Evolutionary conservation across 1,140 invertebrate species (phyloP).

Genomic region (Cyphomyrmex costatus): DNA sequence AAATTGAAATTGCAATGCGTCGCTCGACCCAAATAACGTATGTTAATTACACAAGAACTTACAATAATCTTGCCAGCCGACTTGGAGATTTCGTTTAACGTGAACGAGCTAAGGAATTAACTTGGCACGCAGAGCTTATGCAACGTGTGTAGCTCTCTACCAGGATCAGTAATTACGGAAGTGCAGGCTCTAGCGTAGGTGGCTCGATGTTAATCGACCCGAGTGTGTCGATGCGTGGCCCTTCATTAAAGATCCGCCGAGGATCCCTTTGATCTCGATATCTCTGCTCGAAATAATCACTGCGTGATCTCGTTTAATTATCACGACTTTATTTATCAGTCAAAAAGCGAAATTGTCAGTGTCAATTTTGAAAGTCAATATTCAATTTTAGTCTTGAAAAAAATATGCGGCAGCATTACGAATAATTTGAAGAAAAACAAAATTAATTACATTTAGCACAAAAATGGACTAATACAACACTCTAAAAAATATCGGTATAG

Average conservation of each 20-base stretch:
- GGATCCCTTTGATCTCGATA: constrained; percentile 66
- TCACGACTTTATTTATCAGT: not conserved
- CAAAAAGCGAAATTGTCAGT: not conserved
- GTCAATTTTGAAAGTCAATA: not conserved
- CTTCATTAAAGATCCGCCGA: constrained; percentile 63
- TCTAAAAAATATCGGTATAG: too few species aligned
- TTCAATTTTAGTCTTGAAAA: not conserved
- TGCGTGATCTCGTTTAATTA: not conserved
- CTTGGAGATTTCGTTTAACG: constrained; percentile 20
- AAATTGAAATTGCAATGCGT: not conserved
- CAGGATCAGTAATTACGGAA: constrained; percentile 69
- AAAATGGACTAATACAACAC: not conserved
- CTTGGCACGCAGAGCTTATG: constrained; percentile 61
- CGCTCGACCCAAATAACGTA: constrained; percentile 45
- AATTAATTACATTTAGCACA: not conserved
- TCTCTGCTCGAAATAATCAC: constrained; percentile 61
- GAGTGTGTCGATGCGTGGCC: constrained; percentile 60
- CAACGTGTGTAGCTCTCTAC: constrained; percentile 36
- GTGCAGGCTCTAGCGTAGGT: constrained; percentile 43
- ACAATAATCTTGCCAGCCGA: constrained; percentile 49
- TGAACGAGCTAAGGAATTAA: constrained; percentile 64
- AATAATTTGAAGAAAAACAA: constrained; percentile 6
- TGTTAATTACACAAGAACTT: constrained; percentile 68
- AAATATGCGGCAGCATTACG: not conserved
- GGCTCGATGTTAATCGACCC: constrained; percentile 64